phyloP scores from a whole-genome alignment of 92 coral and sea anemone species.

The Blastomussa wellsi region DNA sequence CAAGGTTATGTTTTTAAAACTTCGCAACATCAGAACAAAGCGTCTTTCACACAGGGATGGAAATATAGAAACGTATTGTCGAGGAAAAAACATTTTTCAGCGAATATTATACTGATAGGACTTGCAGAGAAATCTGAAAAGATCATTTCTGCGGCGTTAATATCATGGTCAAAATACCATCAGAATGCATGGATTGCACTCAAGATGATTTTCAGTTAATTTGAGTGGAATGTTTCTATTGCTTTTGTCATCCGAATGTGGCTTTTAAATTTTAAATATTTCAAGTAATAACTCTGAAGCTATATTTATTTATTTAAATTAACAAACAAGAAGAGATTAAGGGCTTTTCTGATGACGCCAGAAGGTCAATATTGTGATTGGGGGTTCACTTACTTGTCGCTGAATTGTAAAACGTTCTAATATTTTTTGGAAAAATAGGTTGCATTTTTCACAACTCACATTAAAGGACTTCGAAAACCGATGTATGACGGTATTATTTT shows the following conservation, averaged over 20 bases:
- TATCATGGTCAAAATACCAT: neutral
- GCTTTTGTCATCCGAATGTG: neutral
- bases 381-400: no score
- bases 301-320: neutral
- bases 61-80: neutral
- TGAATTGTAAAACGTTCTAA: no score
- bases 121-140: neutral
- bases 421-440: no score
- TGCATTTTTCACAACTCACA: no score
- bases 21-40: no score
- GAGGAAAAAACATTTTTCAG: no score
- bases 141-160: neutral
- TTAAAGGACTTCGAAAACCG: neutral
- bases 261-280: neutral
- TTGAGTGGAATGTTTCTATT: neutral
- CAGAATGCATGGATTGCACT: neutral
- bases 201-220: neutral
- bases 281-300: neutral
- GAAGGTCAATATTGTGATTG: neutral
- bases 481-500: neutral
- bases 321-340: neutral
- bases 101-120: neutral
- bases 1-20: no score
- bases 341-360: neutral
- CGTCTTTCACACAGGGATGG: no score